A percentile compares a stretch with the other conserved stretches of the same genome.
These are phyloP conservation scores for Apis mellifera DNA, from an alignment of 1,140 invertebrate genomes.

Conservation along the genomic window DNA sequence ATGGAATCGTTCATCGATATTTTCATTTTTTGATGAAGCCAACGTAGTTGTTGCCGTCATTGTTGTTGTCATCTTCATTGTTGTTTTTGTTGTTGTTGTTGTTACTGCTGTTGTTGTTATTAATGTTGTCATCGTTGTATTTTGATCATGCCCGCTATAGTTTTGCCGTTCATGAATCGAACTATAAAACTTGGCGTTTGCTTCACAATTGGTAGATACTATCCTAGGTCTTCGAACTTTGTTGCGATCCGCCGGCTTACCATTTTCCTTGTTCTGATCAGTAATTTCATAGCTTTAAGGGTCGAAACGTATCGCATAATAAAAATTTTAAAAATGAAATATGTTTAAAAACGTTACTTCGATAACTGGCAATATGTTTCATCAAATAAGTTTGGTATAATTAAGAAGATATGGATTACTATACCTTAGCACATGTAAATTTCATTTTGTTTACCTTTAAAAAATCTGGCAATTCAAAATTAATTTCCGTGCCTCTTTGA, in stretches of 20 bases:
- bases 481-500: slow-evolving; percentile 91
- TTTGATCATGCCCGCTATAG: slow-evolving; percentile 38
- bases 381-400: not conserved
- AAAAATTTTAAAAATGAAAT: slow-evolving; percentile 37
- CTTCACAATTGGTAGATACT: slow-evolving; percentile 68
- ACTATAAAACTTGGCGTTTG: slow-evolving; percentile 77
- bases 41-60: not conserved
- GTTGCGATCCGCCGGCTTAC: slow-evolving; percentile 72
- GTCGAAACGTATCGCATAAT: slow-evolving; percentile 47
- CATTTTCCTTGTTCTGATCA: slow-evolving; percentile 79
- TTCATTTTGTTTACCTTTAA: slow-evolving; percentile 82
- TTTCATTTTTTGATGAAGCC: slow-evolving; percentile 28
- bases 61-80: not conserved
- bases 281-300: slow-evolving; percentile 64
- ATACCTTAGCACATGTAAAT: not conserved
- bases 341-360: slow-evolving; percentile 26
- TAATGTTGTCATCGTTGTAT: not conserved
- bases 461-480: slow-evolving; percentile 91
- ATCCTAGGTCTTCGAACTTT: slow-evolving; percentile 73
- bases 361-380: not conserved
- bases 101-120: not conserved
- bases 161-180: slow-evolving; percentile 68
- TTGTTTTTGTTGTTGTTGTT: not conserved
- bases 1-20: slow-evolving; percentile 50
- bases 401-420: not conserved